A percentile compares a stretch with the other conserved stretches of the same genome.
These are phyloP conservation scores for Hesperophylax magnus DNA, from an alignment of 1,140 invertebrate species.

Conservation along the genomic window DNA sequence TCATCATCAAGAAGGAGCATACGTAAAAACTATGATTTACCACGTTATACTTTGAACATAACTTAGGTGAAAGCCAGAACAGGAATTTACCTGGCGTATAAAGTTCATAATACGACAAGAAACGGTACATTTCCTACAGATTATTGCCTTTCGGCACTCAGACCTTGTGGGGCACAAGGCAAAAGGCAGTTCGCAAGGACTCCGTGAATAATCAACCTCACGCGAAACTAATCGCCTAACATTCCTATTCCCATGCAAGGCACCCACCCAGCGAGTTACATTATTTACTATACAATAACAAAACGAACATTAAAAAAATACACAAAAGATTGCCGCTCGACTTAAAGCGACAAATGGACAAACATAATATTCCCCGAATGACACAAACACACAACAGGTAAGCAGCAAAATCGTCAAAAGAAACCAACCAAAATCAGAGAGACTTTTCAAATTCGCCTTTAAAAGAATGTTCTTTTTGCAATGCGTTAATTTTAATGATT, in stretches of 20 bases:
- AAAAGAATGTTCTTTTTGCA: background rate
- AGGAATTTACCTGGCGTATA: too few species aligned
- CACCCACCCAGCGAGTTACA: constrained; percentile 14
- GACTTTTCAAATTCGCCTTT: background rate
- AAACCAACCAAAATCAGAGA: background rate
- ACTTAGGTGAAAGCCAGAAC: too few species aligned
- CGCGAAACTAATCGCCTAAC: constrained; percentile 33
- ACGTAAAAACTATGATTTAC: too few species aligned
- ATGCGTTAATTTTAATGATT: background rate
- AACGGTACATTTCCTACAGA: constrained; percentile 19
- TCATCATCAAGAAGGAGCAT: too few species aligned
- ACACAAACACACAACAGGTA: background rate
- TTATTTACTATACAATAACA: constrained; percentile 17
- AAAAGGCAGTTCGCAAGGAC: constrained; percentile 12
- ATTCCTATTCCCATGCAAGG: constrained; percentile 3
- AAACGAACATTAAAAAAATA: constrained; percentile 6
- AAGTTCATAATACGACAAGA: background rate
- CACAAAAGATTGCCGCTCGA: constrained; percentile 22
- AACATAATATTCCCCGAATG: background rate
- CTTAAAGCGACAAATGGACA: constrained; percentile 10
- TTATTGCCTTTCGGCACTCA: background rate
- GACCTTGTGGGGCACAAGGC: background rate
- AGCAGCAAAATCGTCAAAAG: background rate
- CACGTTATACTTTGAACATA: too few species aligned
- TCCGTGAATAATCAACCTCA: constrained; percentile 19